Evolutionary conservation across 2,797 vertebrate genomes (phyloP).

Genomic region (Borostomias antarcticus): DNA sequence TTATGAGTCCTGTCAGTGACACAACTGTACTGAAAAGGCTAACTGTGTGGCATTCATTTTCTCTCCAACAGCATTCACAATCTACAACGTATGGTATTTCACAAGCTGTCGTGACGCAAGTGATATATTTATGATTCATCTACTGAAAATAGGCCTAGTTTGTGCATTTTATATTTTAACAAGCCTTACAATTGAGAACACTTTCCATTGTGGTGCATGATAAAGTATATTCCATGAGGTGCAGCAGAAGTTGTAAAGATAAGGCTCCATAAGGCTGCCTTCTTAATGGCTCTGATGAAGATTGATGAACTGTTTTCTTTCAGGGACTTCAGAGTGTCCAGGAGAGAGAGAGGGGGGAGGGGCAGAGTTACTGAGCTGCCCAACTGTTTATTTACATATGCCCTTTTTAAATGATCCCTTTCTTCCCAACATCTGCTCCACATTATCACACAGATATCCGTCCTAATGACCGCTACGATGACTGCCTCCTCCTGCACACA

Average conservation of each 20-base stretch:
- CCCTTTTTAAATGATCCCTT: slow-evolving; percentile 81
- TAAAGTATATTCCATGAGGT: slow-evolving; percentile 35
- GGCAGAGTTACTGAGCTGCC: slow-evolving; percentile 65
- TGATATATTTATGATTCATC: not conserved
- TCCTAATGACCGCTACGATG: slow-evolving; percentile 76
- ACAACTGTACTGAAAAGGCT: not conserved
- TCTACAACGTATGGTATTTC: not conserved
- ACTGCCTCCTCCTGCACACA: slow-evolving; percentile 45
- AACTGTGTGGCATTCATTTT: not conserved
- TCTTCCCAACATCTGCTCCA: slow-evolving; percentile 81
- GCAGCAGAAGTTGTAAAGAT: slow-evolving; percentile 52
- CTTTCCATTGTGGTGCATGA: not conserved
- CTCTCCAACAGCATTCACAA: not conserved
- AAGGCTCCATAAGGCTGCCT: slow-evolving; percentile 60
- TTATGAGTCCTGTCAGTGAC: slow-evolving; percentile 22
- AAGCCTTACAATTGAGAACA: slow-evolving; percentile 14
- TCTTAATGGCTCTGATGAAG: slow-evolving; percentile 73
- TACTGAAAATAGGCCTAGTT: not conserved
- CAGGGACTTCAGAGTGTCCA: slow-evolving; percentile 73
- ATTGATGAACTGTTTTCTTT: slow-evolving; percentile 83
- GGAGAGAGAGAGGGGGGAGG: slow-evolving; percentile 29
- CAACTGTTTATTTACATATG: slow-evolving; percentile 83
- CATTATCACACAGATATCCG: slow-evolving; percentile 79
- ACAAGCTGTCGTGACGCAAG: not conserved
- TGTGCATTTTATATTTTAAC: not conserved